A percentile compares a stretch with the other conserved stretches of the same genome.
phyloP scores from a whole-genome alignment of 2,888 invertebrate genomes.

The Frankliniella fusca region DNA sequence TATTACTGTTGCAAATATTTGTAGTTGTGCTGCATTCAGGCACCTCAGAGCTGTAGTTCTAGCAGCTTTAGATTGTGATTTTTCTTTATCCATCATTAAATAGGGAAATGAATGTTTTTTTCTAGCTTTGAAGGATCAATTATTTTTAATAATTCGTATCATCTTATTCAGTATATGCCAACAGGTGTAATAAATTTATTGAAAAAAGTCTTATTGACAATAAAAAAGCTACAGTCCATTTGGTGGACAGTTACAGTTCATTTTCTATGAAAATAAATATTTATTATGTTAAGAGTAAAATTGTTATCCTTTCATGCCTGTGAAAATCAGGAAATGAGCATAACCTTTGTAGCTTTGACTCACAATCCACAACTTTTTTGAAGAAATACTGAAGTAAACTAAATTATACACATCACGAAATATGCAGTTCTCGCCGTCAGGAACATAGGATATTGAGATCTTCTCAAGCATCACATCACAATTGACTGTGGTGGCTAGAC shows the following conservation, averaged over 20 bases:
- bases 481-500: background rate
- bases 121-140: background rate
- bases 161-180: background rate
- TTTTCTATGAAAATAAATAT: conserved; percentile 27
- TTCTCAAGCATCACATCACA: too few species aligned
- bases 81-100: background rate
- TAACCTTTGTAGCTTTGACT: background rate
- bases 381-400: too few species aligned
- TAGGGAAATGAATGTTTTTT: background rate
- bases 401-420: too few species aligned
- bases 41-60: too few species aligned
- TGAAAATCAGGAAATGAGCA: background rate
- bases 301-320: too few species aligned
- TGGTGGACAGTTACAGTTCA: background rate
- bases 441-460: too few species aligned
- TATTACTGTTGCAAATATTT: too few species aligned
- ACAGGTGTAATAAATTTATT: background rate
- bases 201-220: background rate
- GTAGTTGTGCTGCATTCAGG: too few species aligned
- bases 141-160: background rate
- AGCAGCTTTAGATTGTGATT: background rate
- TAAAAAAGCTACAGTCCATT: background rate
- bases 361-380: too few species aligned
- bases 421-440: too few species aligned
- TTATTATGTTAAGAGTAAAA: background rate